Evolutionary conservation across 1,140 invertebrate species (phyloP).

Genomic region (Lerema accius): DNA sequence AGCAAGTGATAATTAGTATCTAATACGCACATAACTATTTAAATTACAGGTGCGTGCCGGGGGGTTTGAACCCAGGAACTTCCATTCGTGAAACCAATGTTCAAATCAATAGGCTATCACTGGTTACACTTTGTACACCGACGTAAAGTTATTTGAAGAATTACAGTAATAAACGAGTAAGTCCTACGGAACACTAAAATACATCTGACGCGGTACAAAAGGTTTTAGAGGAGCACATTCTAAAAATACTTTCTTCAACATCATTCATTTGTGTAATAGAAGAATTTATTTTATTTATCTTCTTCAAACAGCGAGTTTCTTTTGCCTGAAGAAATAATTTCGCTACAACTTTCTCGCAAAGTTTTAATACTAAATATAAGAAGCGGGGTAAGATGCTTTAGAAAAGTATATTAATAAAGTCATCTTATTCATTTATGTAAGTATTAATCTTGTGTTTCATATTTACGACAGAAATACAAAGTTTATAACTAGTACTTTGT

Average conservation of each 20-base stretch:
- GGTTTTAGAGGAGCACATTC: neutral
- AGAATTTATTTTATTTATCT: neutral
- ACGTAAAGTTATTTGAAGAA: no score
- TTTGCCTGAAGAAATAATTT: neutral
- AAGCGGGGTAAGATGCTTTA: neutral
- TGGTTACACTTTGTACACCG: no score
- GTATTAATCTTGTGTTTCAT: neutral
- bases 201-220: neutral
- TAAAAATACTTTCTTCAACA: neutral
- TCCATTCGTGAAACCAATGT: no score
- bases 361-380: slow-evolving; percentile 4
- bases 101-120: no score
- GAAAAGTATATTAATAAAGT: neutral
- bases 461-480: no score
- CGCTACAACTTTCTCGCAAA: slow-evolving; percentile 1
- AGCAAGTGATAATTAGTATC: no score
- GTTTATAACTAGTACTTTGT: no score
- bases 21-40: no score
- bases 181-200: no score
- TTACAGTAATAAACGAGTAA: no score
- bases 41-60: no score
- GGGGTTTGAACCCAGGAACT: no score
- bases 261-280: neutral
- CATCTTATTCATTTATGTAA: neutral
- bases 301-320: neutral